These are phyloP conservation scores for Perithous albicinctus DNA, from an alignment of 2,888 invertebrate species.

Conservation along the genomic window DNA sequence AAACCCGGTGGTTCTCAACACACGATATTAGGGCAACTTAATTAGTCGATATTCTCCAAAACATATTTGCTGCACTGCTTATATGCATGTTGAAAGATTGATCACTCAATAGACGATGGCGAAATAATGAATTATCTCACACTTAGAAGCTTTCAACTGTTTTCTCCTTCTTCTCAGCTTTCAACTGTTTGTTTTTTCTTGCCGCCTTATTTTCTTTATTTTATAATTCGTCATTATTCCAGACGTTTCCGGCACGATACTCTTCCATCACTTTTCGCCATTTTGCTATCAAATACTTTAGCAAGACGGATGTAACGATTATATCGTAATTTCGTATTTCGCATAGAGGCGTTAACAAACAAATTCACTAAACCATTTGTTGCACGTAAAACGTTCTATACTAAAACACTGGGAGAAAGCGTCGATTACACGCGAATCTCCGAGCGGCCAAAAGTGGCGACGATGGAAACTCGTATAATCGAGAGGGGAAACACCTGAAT, in stretches of 20 bases:
- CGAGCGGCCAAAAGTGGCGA: neutral
- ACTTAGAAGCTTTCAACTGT: neutral
- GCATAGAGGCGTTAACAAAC: neutral
- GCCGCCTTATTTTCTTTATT: neutral
- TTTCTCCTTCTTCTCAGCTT: conserved; percentile 17
- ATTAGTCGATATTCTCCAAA: neutral
- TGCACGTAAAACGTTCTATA: neutral
- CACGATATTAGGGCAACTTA: neutral
- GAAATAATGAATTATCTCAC: neutral
- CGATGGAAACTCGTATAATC: neutral
- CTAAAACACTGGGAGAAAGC: neutral
- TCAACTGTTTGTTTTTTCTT: neutral
- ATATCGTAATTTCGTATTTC: conserved; percentile 9
- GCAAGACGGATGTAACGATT: neutral
- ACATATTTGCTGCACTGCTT: neutral
- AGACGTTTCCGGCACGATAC: neutral
- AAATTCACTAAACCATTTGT: neutral
- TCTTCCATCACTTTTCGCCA: neutral
- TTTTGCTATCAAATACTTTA: conserved; percentile 1
- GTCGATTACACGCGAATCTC: conserved; percentile 16
- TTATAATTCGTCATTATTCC: neutral
- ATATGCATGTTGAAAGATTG: no score
- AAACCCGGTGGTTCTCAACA: conserved; percentile 29
- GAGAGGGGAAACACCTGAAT: conserved; percentile 14
- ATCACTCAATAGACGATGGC: neutral